Percentiles rank a stretch among this genome's conserved stretches.
Conservation (phyloP, 2,797 vertebrate species). For the Anomalospiza imberbis region DNA sequence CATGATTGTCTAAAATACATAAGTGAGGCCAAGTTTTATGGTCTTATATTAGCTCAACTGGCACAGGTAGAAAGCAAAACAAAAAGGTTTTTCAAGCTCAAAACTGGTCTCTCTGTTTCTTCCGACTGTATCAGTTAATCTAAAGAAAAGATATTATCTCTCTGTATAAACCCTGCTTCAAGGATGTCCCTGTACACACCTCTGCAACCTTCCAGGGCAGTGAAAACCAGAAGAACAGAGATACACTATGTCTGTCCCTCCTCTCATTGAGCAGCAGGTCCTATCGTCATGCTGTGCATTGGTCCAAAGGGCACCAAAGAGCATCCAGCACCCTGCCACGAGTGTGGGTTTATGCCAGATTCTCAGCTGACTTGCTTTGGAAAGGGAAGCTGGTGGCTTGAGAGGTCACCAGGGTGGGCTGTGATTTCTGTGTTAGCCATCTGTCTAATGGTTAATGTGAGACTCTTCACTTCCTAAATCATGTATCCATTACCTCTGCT, state of each 20-base stretch:
- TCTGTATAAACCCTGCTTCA: not conserved
- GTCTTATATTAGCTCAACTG: not conserved
- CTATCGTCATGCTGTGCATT: fast-evolving
- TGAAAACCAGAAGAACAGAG: not conserved
- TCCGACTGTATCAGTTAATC: not conserved
- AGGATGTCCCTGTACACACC: not conserved
- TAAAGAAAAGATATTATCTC: not conserved
- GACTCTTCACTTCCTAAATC: not conserved
- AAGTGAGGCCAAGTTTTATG: not conserved
- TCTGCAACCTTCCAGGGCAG: not conserved
- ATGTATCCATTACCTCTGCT: not conserved
- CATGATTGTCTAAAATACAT: not conserved
- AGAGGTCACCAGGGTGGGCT: not conserved
- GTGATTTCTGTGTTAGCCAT: not conserved
- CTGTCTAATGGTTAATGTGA: not conserved
- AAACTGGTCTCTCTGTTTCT: not conserved
- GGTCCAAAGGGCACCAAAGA: not conserved
- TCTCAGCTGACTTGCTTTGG: not conserved
- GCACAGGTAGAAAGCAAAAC: not conserved
- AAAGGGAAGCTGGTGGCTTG: not conserved
- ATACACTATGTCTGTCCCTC: not conserved
- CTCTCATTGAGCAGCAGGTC: not conserved
- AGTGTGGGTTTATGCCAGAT: not conserved
- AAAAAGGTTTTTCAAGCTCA: not conserved
- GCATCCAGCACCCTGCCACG: fast-evolving